Evolutionary conservation across 1,140 invertebrate genomes (phyloP), one percentile per base, ranked within the genome.

Genomic region (Drosophila pseudoananassae): DNA sequence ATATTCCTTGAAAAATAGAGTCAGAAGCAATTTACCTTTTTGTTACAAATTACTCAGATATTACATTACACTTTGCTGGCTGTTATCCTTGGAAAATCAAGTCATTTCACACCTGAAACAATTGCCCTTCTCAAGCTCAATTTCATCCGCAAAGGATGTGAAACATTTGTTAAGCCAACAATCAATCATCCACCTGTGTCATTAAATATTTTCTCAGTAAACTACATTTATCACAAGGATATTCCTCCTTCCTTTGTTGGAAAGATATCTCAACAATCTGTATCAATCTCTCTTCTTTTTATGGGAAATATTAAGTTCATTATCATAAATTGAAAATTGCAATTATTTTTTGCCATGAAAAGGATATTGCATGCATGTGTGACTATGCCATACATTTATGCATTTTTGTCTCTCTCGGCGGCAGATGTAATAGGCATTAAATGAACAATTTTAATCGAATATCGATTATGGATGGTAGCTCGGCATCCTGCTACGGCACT

Each of bases 401-500:
- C 27, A 49, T 1, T 49, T 25, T 58, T 46, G 15, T 14, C 14
- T 9, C 47, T 20, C 5, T 17, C 33, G 8, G 6, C 6, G 40
- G 40, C 49, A 36, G 33, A 12, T 17, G 43, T 69, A 40, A 68
- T 55, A 69, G 25, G 55, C 43, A 70, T 70, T 56, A 75, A 73
- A 57, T 31, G 59, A 75, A 56, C 70, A 75, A 66, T 57, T 75
- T 75, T 66, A 75, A 75, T 75, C 59, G 71, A 75, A 57, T 75
- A 75, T 75, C 71, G 71, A 75, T 75, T 75, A 53, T 65, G 52
- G 40, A 69, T 51, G 52, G 43, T 47, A 61, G 45, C 57, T 65
- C 10, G 51, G 59, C 58, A 57, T 75, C 71, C 71, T 64, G 52
- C 51, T 65, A 43, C 15, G 47, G 69, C 40, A 71, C 10, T 17